Evolutionary conservation across 1,140 invertebrate species (phyloP).

Genomic region (Metaphire vulgaris): DNA sequence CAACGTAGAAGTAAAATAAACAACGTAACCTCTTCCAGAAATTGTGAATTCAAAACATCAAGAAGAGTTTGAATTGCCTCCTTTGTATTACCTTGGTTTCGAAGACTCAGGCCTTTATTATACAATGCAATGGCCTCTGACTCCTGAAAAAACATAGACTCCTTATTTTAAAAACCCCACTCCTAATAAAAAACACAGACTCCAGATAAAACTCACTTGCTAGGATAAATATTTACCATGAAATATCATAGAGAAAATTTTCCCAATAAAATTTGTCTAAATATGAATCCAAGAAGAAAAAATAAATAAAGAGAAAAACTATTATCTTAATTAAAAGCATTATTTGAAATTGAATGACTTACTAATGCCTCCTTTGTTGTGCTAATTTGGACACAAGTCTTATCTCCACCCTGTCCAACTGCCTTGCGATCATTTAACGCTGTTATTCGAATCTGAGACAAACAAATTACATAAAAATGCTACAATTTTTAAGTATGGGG

Average conservation of each 20-base stretch:
- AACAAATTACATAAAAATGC: no score
- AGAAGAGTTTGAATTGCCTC: constrained; percentile 57
- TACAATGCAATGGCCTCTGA: constrained; percentile 57
- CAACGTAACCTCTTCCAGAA: background rate
- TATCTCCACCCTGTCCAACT: background rate
- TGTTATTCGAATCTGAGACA: background rate
- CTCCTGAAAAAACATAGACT: no score
- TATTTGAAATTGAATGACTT: background rate
- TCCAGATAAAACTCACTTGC: no score
- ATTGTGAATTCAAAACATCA: background rate
- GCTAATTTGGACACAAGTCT: background rate
- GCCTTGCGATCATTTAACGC: background rate
- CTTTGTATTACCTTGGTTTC: constrained; percentile 57
- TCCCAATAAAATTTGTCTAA: no score
- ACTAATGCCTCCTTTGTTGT: background rate
- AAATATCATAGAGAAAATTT: no score
- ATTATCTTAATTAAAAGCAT: background rate
- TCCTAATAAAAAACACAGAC: no score
- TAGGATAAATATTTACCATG: no score
- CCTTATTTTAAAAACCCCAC: no score
- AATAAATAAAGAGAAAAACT: background rate
- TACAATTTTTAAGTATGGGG: no score
- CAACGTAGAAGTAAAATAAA: background rate
- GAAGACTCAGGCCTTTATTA: constrained; percentile 60
- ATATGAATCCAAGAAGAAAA: background rate